Conservation (phyloP, 2,888 invertebrate genomes). For the Lithophane semibrunnea region DNA sequence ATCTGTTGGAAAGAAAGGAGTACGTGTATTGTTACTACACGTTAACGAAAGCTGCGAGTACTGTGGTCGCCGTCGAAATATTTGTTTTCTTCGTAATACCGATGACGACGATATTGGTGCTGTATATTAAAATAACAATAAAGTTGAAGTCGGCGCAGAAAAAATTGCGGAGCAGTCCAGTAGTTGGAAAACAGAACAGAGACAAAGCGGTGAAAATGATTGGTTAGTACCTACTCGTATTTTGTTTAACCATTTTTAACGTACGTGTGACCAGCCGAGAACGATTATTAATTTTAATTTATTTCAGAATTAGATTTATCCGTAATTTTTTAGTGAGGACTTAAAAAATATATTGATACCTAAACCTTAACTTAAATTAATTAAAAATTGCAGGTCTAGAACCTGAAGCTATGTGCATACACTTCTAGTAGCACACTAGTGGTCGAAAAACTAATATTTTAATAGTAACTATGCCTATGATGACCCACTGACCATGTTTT, state of each 20-base stretch:
- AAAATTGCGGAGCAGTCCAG: constrained; percentile 87
- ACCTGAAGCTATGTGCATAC: not conserved
- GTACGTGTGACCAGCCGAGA: not conserved
- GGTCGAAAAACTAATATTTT: not conserved
- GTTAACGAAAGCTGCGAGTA: constrained; percentile 73
- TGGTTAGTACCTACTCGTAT: constrained; percentile 89
- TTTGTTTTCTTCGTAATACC: constrained; percentile 96
- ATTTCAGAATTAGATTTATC: no score
- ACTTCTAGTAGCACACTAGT: not conserved
- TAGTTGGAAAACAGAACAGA: constrained; percentile 82
- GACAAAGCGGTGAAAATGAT: constrained; percentile 94
- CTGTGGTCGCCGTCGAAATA: constrained; percentile 90
- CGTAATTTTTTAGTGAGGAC: not conserved
- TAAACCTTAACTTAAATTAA: not conserved
- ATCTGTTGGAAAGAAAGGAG: constrained; percentile 80
- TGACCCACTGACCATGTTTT: not conserved
- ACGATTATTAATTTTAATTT: not conserved
- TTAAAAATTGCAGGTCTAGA: not conserved
- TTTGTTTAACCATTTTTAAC: not conserved
- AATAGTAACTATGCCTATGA: not conserved
- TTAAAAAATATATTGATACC: not conserved
- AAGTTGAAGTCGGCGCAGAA: constrained; percentile 91
- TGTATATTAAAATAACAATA: constrained; percentile 94
- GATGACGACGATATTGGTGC: constrained; percentile 94
- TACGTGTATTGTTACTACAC: constrained; percentile 83